Evolutionary conservation across 2,888 invertebrate species (phyloP).

Genomic region (Sesia bembeciformis): DNA sequence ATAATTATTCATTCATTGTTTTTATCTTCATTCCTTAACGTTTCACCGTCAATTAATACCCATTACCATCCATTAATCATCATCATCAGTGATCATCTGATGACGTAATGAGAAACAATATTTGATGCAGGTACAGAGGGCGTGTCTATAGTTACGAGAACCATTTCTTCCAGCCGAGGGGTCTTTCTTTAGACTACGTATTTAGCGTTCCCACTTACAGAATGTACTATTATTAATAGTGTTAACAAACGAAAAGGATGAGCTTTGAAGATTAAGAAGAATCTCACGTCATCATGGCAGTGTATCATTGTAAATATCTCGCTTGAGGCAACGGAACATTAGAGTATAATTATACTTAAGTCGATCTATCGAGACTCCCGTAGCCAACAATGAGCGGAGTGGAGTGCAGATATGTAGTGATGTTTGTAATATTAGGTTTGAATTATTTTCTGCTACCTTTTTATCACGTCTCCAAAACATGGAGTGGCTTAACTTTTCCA

Average conservation of each 20-base stretch:
- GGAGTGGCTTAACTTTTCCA: too few relatives aligned
- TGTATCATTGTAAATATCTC: constrained; percentile 39
- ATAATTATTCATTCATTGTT: constrained; percentile 16
- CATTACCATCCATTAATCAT: constrained; percentile 1
- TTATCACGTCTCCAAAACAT: too few relatives aligned
- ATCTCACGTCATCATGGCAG: constrained; percentile 21
- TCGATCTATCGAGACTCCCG: too few relatives aligned
- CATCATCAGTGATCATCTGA: constrained; percentile 12
- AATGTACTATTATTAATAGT: constrained; percentile 56
- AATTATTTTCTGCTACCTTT: too few relatives aligned
- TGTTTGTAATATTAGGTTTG: too few relatives aligned
- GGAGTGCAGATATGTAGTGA: too few relatives aligned
- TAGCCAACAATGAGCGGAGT: too few relatives aligned
- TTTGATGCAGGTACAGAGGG: constrained; percentile 72
- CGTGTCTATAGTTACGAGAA: constrained; percentile 72
- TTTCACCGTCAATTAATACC: constrained; percentile 7
- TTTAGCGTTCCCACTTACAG: constrained; percentile 69
- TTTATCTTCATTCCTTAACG: constrained; percentile 4
- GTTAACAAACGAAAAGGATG: constrained; percentile 12
- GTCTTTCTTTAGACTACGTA: constrained; percentile 64
- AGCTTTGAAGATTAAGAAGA: constrained; percentile 13
- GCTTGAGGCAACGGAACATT: constrained; percentile 24
- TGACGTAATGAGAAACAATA: constrained; percentile 41
- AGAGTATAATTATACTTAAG: neutral
- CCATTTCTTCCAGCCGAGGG: constrained; percentile 71